Evolutionary conservation across 2,113 vertebrate genomes (phyloP).

Genomic region (Bufo bufo): DNA sequence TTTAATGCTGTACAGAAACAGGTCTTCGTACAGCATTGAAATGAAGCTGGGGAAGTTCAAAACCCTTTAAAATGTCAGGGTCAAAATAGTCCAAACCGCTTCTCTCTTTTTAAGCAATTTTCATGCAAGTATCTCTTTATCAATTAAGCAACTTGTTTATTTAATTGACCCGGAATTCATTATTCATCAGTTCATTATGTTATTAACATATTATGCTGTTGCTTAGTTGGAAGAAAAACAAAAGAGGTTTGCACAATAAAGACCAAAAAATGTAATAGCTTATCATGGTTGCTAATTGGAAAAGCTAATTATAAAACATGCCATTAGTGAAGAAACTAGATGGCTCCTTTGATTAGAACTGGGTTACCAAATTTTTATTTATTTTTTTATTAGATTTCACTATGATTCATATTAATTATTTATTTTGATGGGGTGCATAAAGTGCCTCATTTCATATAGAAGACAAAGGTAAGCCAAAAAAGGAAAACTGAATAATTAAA

Average conservation of each 20-base stretch:
- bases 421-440: constrained; percentile 57
- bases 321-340: constrained; percentile 57
- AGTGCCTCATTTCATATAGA: constrained; percentile 38
- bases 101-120: background rate
- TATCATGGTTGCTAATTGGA: constrained; percentile 58
- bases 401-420: constrained; percentile 59
- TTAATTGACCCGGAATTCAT: constrained; percentile 53
- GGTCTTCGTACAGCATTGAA: too few species aligned
- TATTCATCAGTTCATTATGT: constrained; percentile 57
- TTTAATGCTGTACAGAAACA: too few species aligned
- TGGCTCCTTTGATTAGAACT: constrained; percentile 56
- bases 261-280: constrained; percentile 50
- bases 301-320: constrained; percentile 59
- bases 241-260: constrained; percentile 55
- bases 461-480: constrained; percentile 59
- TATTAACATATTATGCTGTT: constrained; percentile 54
- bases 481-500: constrained; percentile 54
- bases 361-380: constrained; percentile 43
- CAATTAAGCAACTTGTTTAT: constrained; percentile 41
- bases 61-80: background rate
- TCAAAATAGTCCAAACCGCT: background rate
- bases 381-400: constrained; percentile 53
- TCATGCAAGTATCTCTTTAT: constrained; percentile 18
- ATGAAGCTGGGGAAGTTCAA: too few species aligned
- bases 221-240: constrained; percentile 55